Evolutionary conservation across 2,797 vertebrate genomes (phyloP), one percentile per base, ranked within the genome.

Genomic region (Periparus ater): DNA sequence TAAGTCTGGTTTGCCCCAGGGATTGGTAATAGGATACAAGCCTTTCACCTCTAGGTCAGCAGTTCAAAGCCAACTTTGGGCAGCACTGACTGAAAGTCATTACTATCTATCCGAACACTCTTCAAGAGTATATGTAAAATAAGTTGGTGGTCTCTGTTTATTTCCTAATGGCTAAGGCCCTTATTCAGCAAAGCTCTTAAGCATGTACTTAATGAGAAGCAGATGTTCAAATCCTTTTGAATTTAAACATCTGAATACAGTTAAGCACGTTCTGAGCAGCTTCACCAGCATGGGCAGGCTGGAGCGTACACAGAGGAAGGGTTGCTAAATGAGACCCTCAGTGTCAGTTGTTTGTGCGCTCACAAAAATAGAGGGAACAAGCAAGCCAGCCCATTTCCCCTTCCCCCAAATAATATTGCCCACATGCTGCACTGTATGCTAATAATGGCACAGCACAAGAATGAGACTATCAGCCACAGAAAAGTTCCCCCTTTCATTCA

Each of bases 71-170:
- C 91, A 89, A 54, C 89, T 94, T 86, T 75, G 91, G 85, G 79
- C 88, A 85, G 71, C 51, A 85, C 88, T 93, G 93, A 94, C 85
- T 97, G 91, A 97, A 96, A 96, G 96, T 95, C 96, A 96, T 96
- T 96, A 91, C 89, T 95, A 91, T 87, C 96, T 89, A 91, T 90
- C 29, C 1, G 17, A 96, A 88, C 74, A 76, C 91, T 88, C 79
- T 92, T 88, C 70, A 67, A 84, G 85, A 91, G 53, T 76, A 11
- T 95, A 96, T 51, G 91, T 95, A 86, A 96, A 96, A 87, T 82
- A 95, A 96, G 96, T 96, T 96, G 95, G 96, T 96, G 94, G 93
- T 97, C 96, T 95, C 77, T 82, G 77, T 96, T 96, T 96, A 79
- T 96, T 95, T 96, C 94, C 89, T 95, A 95, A 95, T 82, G 61